phyloP scores from a whole-genome alignment of 2,888 invertebrate genomes.

The Chrysomela aeneicollis region DNA sequence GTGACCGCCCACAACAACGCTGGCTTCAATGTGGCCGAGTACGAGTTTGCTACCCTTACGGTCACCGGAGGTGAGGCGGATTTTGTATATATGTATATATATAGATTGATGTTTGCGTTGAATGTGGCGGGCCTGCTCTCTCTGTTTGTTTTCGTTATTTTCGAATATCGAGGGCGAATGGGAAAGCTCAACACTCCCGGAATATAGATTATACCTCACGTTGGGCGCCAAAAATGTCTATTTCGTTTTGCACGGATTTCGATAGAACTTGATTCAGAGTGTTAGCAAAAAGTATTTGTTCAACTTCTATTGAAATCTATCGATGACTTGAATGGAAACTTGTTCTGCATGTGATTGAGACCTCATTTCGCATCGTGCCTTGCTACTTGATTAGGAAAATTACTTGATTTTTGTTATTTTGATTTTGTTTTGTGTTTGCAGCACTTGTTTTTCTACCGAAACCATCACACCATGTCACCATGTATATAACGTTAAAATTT shows the following conservation, averaged over 20 bases:
- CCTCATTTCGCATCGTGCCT: slow-evolving; percentile 28
- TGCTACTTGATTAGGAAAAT: slow-evolving; percentile 8
- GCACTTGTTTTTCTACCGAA: slow-evolving; percentile 48
- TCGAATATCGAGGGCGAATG: too few relatives aligned
- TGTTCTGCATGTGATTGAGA: slow-evolving; percentile 18
- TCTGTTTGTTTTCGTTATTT: slow-evolving; percentile 29
- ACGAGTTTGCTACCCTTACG: slow-evolving; percentile 94
- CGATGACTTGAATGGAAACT: too few relatives aligned
- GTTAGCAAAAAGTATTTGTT: too few relatives aligned
- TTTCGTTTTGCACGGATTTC: too few relatives aligned
- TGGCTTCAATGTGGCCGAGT: slow-evolving; percentile 93
- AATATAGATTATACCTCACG: neutral
- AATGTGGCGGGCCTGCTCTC: slow-evolving; percentile 19
- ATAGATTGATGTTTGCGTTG: slow-evolving; percentile 27
- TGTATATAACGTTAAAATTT: slow-evolving; percentile 34
- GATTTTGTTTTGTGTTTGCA: slow-evolving; percentile 40
- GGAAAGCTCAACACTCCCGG: neutral
- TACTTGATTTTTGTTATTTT: slow-evolving; percentile 7
- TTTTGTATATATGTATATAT: slow-evolving; percentile 44
- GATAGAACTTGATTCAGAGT: too few relatives aligned
- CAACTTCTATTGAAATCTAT: too few relatives aligned
- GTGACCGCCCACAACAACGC: slow-evolving; percentile 96
- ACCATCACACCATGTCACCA: slow-evolving; percentile 37
- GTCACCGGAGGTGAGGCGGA: slow-evolving; percentile 84
- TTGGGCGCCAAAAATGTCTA: neutral